These are phyloP conservation scores for Pristionchus arcanus DNA, from an alignment of 2,888 invertebrate species.

Conservation along the genomic window DNA sequence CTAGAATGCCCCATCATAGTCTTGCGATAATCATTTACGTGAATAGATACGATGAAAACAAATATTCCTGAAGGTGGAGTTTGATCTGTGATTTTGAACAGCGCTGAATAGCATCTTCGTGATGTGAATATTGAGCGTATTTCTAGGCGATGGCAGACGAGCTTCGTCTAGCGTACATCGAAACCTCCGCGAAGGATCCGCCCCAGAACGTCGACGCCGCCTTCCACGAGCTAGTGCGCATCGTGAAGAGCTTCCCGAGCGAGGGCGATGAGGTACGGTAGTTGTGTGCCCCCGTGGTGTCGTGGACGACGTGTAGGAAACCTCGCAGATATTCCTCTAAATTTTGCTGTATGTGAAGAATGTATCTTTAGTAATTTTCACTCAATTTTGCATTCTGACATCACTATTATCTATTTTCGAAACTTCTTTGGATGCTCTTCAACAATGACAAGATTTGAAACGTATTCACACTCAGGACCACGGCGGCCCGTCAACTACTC, in stretches of 20 bases:
- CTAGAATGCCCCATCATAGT: too few relatives aligned
- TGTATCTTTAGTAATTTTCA: too few relatives aligned
- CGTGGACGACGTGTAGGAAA: too few relatives aligned
- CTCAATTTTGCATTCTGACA: background rate
- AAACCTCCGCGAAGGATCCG: conserved; percentile 96
- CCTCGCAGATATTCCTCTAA: too few relatives aligned
- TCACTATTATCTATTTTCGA: background rate
- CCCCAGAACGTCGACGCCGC: conserved; percentile 96
- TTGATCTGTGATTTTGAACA: conserved; percentile 70
- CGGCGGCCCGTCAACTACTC: conserved; percentile 43
- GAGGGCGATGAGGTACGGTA: conserved; percentile 81
- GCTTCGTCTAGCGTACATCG: conserved; percentile 92
- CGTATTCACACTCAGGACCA: conserved; percentile 2
- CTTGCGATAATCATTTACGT: too few relatives aligned
- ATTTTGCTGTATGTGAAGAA: too few relatives aligned
- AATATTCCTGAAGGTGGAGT: too few relatives aligned
- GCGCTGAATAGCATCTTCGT: too few relatives aligned
- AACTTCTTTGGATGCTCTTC: background rate
- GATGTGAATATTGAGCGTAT: too few relatives aligned
- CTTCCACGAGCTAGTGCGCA: conserved; percentile 94
- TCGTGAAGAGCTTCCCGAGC: conserved; percentile 79
- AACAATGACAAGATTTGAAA: too few relatives aligned
- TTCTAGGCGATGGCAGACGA: conserved; percentile 71
- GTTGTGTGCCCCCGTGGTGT: too few relatives aligned
- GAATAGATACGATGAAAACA: too few relatives aligned